A percentile compares a stretch with the other conserved stretches of the same genome.
Evolutionary conservation across 2,113 vertebrate genomes (phyloP).

Genomic region (Illadopsis cleaveri): DNA sequence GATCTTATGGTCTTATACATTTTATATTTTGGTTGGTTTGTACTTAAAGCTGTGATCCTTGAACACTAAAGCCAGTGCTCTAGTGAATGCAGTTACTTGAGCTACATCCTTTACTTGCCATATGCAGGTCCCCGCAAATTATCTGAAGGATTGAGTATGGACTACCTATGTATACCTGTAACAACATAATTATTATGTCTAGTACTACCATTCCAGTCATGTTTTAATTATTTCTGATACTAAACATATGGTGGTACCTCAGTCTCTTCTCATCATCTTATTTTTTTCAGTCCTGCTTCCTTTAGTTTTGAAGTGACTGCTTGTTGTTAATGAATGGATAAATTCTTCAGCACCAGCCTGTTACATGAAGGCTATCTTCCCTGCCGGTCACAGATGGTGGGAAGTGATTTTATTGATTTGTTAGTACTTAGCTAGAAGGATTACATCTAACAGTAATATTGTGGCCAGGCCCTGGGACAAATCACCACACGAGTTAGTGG

Average conservation of each 20-base stretch:
- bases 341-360: background rate
- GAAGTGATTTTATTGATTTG: slow-evolving; percentile 30
- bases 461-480: background rate
- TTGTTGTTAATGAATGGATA: background rate
- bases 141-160: background rate
- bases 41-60: background rate
- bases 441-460: slow-evolving; percentile 1
- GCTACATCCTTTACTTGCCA: background rate
- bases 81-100: background rate
- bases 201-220: background rate
- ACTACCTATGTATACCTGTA: background rate
- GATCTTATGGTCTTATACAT: background rate
- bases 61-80: background rate
- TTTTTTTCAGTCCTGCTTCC: background rate
- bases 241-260: background rate
- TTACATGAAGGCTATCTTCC: background rate
- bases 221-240: background rate
- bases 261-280: background rate
- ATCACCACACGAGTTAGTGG: background rate
- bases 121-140: background rate
- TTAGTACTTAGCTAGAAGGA: slow-evolving; percentile 25
- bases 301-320: background rate
- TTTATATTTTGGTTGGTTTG: background rate
- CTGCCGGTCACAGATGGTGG: background rate
- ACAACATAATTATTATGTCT: background rate